Evolutionary conservation across 2,888 invertebrate genomes (phyloP).

Genomic region (Agrenia bidenticulata): DNA sequence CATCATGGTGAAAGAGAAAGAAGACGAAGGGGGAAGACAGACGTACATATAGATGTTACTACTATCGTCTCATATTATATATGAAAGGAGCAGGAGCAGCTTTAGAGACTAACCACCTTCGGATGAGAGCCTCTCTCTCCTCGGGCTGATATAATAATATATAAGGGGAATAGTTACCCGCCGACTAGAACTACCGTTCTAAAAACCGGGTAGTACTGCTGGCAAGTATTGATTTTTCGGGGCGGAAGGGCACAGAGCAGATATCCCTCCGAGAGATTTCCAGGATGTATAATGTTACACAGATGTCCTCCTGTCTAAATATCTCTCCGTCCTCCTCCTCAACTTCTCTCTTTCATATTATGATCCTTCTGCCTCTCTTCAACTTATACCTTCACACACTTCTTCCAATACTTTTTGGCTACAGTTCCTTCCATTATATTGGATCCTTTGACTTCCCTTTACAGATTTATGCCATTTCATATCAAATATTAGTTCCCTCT

Average conservation of each 20-base stretch:
- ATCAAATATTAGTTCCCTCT: not conserved
- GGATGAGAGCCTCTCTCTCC: not conserved
- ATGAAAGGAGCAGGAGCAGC: not conserved
- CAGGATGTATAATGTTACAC: conserved; percentile 44
- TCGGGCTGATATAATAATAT: not conserved
- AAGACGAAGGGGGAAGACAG: conserved; percentile 23
- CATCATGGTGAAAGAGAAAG: conserved; percentile 8
- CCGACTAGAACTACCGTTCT: too few relatives aligned
- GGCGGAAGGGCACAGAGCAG: conserved; percentile 43
- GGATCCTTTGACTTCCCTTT: conserved; percentile 13
- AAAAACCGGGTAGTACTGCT: conserved; percentile 6
- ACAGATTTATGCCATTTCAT: conserved; percentile 14
- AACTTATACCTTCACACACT: conserved; percentile 22
- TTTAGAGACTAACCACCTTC: not conserved
- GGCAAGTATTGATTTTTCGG: conserved; percentile 46
- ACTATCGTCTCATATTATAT: not conserved
- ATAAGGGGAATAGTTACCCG: too few relatives aligned
- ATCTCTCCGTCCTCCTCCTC: conserved; percentile 21
- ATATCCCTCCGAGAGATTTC: conserved; percentile 38
- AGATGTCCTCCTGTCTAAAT: conserved; percentile 44
- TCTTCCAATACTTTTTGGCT: conserved; percentile 11
- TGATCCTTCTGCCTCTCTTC: conserved; percentile 17
- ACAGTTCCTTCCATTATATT: too few relatives aligned
- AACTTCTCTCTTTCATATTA: conserved; percentile 22
- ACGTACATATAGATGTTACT: not conserved